Evolutionary conservation across 2,797 vertebrate species (phyloP).

Genomic region (Petrocephalus sullivani): DNA sequence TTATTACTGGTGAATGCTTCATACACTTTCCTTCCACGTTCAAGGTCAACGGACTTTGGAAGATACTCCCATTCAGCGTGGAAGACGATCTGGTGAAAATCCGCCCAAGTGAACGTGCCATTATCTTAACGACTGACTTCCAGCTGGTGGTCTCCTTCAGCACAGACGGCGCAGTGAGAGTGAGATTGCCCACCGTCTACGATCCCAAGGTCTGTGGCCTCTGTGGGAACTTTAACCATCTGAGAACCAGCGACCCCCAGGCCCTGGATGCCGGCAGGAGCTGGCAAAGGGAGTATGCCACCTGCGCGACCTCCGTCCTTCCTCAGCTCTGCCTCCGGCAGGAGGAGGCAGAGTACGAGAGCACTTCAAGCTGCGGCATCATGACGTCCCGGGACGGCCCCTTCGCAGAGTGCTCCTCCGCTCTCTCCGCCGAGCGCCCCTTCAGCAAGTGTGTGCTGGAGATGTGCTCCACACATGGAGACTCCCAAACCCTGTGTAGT

Average conservation of each 20-base stretch:
- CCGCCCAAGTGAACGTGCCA: constrained; percentile 49
- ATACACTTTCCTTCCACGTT: constrained; percentile 16
- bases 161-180: constrained; percentile 56
- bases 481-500: constrained; percentile 55
- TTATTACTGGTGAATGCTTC: neutral
- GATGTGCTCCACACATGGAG: constrained; percentile 65
- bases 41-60: constrained; percentile 71
- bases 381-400: constrained; percentile 58
- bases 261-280: constrained; percentile 55
- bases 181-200: constrained; percentile 63
- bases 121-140: constrained; percentile 62
- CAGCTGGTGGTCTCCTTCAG: constrained; percentile 66
- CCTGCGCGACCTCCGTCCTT: constrained; percentile 52
- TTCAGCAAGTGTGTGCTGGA: constrained; percentile 65
- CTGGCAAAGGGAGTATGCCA: constrained; percentile 52
- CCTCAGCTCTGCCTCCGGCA: constrained; percentile 52
- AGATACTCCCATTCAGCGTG: constrained; percentile 61
- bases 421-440: constrained; percentile 59
- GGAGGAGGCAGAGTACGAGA: constrained; percentile 53
- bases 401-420: constrained; percentile 60
- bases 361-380: constrained; percentile 64
- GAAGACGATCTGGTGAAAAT: constrained; percentile 48
- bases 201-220: constrained; percentile 70
- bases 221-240: constrained; percentile 75
- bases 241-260: constrained; percentile 44